Evolutionary conservation across 2,888 invertebrate genomes (phyloP).

Genomic region (Drosophila eohydei): DNA sequence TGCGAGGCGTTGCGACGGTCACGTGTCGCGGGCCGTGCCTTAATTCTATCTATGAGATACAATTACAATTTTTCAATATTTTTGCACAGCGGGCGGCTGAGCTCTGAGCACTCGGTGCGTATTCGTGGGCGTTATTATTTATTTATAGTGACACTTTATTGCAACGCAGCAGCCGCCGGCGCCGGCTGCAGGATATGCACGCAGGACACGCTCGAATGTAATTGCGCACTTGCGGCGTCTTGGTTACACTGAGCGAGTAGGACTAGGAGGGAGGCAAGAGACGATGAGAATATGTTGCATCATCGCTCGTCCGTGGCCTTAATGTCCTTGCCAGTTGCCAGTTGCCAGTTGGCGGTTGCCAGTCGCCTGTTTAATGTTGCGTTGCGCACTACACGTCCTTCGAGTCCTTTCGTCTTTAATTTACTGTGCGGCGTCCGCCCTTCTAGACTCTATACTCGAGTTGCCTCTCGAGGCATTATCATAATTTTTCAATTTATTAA

Average conservation of each 20-base stretch:
- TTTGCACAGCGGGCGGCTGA: conserved; percentile 69
- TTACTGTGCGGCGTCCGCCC: conserved; percentile 59
- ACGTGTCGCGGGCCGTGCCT: conserved; percentile 65
- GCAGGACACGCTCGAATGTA: conserved; percentile 73
- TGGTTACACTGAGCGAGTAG: conserved; percentile 29
- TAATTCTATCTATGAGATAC: conserved; percentile 80
- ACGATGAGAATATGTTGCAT: conserved; percentile 72
- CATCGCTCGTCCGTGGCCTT: conserved; percentile 75
- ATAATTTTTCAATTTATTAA: conserved; percentile 81
- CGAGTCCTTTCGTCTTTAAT: conserved; percentile 65
- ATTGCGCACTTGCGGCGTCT: conserved; percentile 80
- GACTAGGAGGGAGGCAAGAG: conserved; percentile 1
- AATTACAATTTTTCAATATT: conserved; percentile 80
- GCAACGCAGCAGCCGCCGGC: conserved; percentile 59
- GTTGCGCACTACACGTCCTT: conserved; percentile 78
- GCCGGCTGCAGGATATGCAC: conserved; percentile 72
- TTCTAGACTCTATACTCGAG: conserved; percentile 14
- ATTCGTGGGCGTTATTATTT: conserved; percentile 79
- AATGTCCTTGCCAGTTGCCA: conserved; percentile 66
- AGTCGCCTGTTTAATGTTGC: conserved; percentile 80
- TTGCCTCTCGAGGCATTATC: conserved; percentile 61
- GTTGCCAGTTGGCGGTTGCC: conserved; percentile 64
- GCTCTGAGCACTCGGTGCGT: conserved; percentile 21
- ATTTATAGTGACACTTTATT: conserved; percentile 80
- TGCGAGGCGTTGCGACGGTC: conserved; percentile 50